Evolutionary conservation across 1,140 invertebrate species (phyloP), one percentile per base, ranked within the genome.

Genomic region (Reticulitermes speratus): DNA sequence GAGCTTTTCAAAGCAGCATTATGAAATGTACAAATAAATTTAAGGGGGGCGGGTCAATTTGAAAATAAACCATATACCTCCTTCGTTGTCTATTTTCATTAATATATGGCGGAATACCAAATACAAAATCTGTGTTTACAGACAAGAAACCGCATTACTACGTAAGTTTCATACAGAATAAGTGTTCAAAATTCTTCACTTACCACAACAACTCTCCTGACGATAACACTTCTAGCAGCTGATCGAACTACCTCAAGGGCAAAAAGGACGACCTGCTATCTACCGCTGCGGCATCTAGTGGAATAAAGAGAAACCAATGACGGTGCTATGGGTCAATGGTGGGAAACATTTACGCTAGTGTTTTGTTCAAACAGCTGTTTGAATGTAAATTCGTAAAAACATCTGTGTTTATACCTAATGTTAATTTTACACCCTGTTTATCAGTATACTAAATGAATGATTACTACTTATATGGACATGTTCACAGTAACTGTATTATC

Each of bases 131-230:
- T 8, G 6, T 9, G n/a, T 75, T 75, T 75, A 30, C 3, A 75
- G n/a, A 75, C 25, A 30, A 75, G n/a, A 5, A 30, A 30, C n/a
- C 7, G n/a, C n/a, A 75, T 30, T 75, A 75, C n/a, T 9, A 75
- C 16, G 7, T 16, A 75, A 11, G 25, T 75, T 75, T 75, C 65
- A 75, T 30, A 75, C 65, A 75, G 65, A 75, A 75, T 75, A 75
- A n/a, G n/a, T 52, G 55, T 8, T 59, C 83, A 84, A 32, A 84
- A 84, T 84, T 25, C 30, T 52, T n/a, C 83, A 84, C 83, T 84
- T 84, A 84, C 83, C 83, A n/a, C 45, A 84, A 11, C 6, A 45
- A 84, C 25, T 84, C 44, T 84, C 48, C n/a, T n/a, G 45, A 14
- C 3, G 83, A n/a, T 23, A 30, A 52, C 44, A 25, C 83, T 83